phyloP scores from a whole-genome alignment of 2,888 invertebrate genomes.

The Himalopsyche kuldschensis region DNA sequence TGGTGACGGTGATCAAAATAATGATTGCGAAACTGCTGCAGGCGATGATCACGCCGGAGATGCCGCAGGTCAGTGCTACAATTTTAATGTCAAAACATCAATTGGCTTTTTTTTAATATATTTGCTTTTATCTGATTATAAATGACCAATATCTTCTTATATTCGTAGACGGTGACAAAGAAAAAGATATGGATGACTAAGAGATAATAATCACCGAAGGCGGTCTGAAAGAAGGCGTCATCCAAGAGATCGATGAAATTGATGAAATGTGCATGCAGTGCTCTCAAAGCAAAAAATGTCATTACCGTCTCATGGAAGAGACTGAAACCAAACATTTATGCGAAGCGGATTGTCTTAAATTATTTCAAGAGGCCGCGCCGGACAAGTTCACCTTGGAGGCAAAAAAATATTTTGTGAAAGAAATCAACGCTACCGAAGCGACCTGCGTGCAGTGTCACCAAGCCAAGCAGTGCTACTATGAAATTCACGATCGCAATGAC shows the following conservation, averaged over 20 bases:
- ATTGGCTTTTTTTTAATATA: not conserved
- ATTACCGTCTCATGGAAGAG: constrained; percentile 48
- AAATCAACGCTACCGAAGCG: constrained; percentile 46
- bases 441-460: constrained; percentile 55
- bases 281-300: constrained; percentile 46
- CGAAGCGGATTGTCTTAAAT: constrained; percentile 53
- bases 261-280: constrained; percentile 57
- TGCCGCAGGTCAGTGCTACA: constrained; percentile 38
- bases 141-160: not conserved
- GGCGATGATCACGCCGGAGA: constrained; percentile 31
- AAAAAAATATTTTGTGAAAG: constrained; percentile 47
- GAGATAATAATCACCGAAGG: constrained; percentile 47
- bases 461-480: constrained; percentile 53
- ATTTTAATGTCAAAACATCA: constrained; percentile 41
- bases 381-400: constrained; percentile 42
- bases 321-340: constrained; percentile 51
- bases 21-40: constrained; percentile 13
- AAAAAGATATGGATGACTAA: constrained; percentile 46
- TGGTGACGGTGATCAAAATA: constrained; percentile 14
- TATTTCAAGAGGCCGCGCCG: constrained; percentile 51
- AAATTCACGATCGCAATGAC: constrained; percentile 54
- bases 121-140: too few relatives aligned
- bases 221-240: constrained; percentile 46
- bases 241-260: constrained; percentile 50
- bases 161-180: constrained; percentile 50